A percentile compares a stretch with the other conserved stretches of the same genome.
Conservation (phyloP, 2,888 invertebrate species). For the Cecidostiba fungosa region DNA sequence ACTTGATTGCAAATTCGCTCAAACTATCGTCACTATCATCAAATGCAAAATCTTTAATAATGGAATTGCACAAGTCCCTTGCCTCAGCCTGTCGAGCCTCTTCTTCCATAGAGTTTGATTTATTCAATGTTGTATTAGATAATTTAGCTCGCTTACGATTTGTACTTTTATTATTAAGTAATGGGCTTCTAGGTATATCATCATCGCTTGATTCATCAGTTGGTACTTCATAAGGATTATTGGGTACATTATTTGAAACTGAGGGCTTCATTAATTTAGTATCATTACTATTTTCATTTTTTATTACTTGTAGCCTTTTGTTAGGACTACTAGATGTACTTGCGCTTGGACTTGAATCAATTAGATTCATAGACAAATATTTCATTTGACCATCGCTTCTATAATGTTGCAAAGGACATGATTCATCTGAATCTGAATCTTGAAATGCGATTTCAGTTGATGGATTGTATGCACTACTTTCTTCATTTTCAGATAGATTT, state of each 20-base stretch:
- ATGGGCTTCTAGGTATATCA: constrained; percentile 51
- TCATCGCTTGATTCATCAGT: constrained; percentile 57
- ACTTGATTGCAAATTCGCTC: constrained; percentile 62
- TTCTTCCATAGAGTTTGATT: constrained; percentile 33
- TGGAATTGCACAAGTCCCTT: constrained; percentile 63
- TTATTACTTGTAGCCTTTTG: constrained; percentile 33
- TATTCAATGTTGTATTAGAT: constrained; percentile 33
- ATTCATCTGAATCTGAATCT: constrained; percentile 70
- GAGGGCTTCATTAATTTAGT: background rate
- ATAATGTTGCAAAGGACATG: constrained; percentile 72
- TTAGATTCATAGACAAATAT: constrained; percentile 64
- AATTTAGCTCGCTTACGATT: constrained; percentile 58
- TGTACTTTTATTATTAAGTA: constrained; percentile 41
- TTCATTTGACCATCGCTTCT: constrained; percentile 67
- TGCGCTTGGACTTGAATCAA: constrained; percentile 37
- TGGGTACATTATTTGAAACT: background rate
- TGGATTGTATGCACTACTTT: constrained; percentile 28
- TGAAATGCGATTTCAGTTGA: constrained; percentile 63
- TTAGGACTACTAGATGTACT: constrained; percentile 48
- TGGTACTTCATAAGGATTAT: constrained; percentile 38
- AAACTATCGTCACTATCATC: constrained; percentile 67
- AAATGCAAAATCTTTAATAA: constrained; percentile 65
- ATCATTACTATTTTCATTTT: background rate
- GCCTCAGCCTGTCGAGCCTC: constrained; percentile 25
- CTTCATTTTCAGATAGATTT: constrained; percentile 31